These are phyloP conservation scores for Aleiodes sp. DNA, from an alignment of 1,140 invertebrate genomes.

Conservation along the genomic window DNA sequence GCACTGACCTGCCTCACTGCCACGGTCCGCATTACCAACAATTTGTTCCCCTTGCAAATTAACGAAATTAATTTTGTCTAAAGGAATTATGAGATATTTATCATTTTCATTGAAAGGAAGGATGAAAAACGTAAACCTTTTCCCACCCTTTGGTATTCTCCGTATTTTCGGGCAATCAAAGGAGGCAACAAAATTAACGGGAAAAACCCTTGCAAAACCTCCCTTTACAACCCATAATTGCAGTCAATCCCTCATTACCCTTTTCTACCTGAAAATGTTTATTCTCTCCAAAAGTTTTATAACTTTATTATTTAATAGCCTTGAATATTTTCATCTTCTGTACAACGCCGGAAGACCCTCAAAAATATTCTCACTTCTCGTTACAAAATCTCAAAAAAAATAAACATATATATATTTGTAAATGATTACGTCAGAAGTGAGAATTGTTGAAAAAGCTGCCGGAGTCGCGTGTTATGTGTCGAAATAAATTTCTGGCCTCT, in stretches of 20 bases:
- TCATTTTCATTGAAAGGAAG: too few relatives aligned
- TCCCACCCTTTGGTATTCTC: too few relatives aligned
- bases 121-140: too few relatives aligned
- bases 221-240: conserved; percentile 25
- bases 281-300: background rate
- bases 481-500: conserved; percentile 21
- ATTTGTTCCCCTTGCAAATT: too few relatives aligned
- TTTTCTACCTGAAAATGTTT: background rate
- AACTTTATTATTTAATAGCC: background rate
- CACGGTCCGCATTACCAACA: conserved; percentile 15
- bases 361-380: too few relatives aligned
- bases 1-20: conserved; percentile 53
- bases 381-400: background rate
- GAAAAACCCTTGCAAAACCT: conserved; percentile 16
- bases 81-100: too few relatives aligned
- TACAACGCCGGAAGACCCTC: too few relatives aligned
- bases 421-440: background rate
- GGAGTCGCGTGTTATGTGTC: conserved; percentile 22
- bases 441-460: background rate
- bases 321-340: background rate
- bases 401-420: background rate
- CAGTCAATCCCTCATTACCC: conserved; percentile 17
- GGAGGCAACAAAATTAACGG: too few relatives aligned
- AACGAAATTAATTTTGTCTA: too few relatives aligned
- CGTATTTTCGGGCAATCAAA: background rate